A percentile compares a stretch with the other conserved stretches of the same genome.
Evolutionary conservation across 2,797 vertebrate species (phyloP).

Genomic region (Lemur catta): DNA sequence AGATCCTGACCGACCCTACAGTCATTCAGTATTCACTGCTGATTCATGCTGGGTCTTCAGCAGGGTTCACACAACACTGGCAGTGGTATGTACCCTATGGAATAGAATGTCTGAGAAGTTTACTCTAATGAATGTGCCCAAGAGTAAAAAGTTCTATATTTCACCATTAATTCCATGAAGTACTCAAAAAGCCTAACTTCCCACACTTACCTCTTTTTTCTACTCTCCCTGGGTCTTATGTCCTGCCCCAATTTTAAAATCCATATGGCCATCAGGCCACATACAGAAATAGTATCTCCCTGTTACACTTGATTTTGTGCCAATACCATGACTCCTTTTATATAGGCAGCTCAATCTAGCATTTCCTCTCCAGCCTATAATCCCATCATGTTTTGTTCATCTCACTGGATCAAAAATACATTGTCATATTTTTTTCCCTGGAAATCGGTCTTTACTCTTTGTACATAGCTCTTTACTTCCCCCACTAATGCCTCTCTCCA

Average conservation of each 20-base stretch:
- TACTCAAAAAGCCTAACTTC: neutral
- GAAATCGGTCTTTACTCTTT: conserved; percentile 30
- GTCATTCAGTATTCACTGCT: neutral
- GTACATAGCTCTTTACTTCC: neutral
- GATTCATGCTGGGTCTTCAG: neutral
- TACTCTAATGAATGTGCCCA: neutral
- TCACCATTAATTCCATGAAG: neutral
- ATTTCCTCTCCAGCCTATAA: conserved; percentile 58
- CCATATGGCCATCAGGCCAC: conserved; percentile 46
- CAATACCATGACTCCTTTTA: conserved; percentile 71
- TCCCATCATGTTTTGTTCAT: conserved; percentile 55
- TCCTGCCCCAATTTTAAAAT: conserved; percentile 15
- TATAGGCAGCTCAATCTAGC: conserved; percentile 41
- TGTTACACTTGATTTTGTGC: conserved; percentile 61
- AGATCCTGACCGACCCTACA: neutral
- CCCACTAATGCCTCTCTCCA: neutral
- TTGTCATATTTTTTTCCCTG: conserved; percentile 32
- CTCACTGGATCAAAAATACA: conserved; percentile 61
- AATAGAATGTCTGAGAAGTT: neutral
- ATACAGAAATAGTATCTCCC: conserved; percentile 52
- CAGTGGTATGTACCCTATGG: too few species aligned
- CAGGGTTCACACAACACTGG: neutral
- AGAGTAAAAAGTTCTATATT: neutral
- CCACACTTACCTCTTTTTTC: conserved; percentile 37
- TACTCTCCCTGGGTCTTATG: neutral